Percentiles rank a stretch among this genome's conserved stretches.
These are phyloP conservation scores for Meteorus sp. DNA, from an alignment of 1,140 invertebrate genomes.

Conservation along the genomic window DNA sequence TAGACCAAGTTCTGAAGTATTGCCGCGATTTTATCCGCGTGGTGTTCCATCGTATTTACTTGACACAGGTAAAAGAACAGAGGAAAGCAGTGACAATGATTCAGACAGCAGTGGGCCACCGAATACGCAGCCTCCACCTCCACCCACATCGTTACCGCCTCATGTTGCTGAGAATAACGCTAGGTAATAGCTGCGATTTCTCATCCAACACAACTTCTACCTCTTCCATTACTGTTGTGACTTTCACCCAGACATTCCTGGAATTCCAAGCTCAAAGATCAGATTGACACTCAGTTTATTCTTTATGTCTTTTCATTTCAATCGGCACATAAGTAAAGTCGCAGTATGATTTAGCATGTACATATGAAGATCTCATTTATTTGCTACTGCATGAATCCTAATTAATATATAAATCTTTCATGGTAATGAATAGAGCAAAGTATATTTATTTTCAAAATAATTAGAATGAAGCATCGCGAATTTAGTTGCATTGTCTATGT, in stretches of 20 bases:
- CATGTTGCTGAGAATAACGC: constrained; percentile 54
- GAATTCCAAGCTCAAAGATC: too few species aligned
- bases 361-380: too few species aligned
- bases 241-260: not conserved
- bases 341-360: too few species aligned
- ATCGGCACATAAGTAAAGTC: too few species aligned
- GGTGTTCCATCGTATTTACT: constrained; percentile 61
- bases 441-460: too few species aligned
- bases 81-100: constrained; percentile 59
- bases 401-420: too few species aligned
- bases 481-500: too few species aligned
- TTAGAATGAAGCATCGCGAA: too few species aligned
- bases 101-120: constrained; percentile 54
- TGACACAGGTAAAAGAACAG: constrained; percentile 46
- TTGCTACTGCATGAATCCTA: too few species aligned
- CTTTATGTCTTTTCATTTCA: not conserved
- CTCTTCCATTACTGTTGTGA: not conserved
- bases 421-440: too few species aligned
- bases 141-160: constrained; percentile 51
- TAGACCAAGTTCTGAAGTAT: constrained; percentile 46
- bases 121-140: constrained; percentile 48
- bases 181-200: constrained; percentile 41
- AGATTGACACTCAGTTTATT: not conserved
- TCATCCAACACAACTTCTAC: not conserved
- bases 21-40: constrained; percentile 43